Conservation (phyloP, 2,113 vertebrate genomes). For the Poecilia latipinna region DNA sequence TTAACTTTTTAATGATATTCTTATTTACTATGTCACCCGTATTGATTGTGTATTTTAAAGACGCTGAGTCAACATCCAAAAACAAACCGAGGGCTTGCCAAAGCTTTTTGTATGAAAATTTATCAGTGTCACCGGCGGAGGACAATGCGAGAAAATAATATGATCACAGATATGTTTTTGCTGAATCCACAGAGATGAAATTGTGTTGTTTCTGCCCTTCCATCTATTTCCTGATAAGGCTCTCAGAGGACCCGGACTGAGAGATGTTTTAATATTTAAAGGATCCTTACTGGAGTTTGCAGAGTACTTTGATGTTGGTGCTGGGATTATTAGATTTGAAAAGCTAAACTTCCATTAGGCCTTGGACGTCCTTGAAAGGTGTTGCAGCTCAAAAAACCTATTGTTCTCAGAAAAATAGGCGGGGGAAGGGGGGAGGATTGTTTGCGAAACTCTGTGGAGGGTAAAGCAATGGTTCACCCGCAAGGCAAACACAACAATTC, state of each 20-base stretch:
- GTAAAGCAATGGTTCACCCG: slow-evolving; percentile 53
- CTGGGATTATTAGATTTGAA: slow-evolving; percentile 57
- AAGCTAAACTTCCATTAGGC: slow-evolving; percentile 42
- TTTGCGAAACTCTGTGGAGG: slow-evolving; percentile 47
- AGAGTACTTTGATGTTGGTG: slow-evolving; percentile 49
- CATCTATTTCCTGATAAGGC: slow-evolving; percentile 59
- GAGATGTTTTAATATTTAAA: slow-evolving; percentile 51
- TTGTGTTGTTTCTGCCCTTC: slow-evolving; percentile 60
- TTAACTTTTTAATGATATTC: background rate
- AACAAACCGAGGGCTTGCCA: slow-evolving; percentile 53
- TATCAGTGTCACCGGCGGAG: slow-evolving; percentile 48
- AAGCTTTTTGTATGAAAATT: slow-evolving; percentile 55
- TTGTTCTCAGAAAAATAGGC: slow-evolving; percentile 56
- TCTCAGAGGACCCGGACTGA: slow-evolving; percentile 40
- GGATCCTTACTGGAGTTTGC: slow-evolving; percentile 32
- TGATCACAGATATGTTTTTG: slow-evolving; percentile 68
- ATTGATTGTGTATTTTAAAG: slow-evolving; percentile 32
- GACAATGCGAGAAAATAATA: slow-evolving; percentile 53
- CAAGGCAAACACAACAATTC: slow-evolving; percentile 65
- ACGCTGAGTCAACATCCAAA: slow-evolving; percentile 58
- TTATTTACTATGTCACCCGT: background rate
- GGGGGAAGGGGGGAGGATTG: slow-evolving; percentile 27
- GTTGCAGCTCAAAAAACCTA: slow-evolving; percentile 45
- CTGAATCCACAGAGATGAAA: slow-evolving; percentile 61
- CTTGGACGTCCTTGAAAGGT: slow-evolving; percentile 62